Base-by-base conservation (phyloP, 2,888 invertebrate genomes). In the Drymonia ruficornis region DNA sequence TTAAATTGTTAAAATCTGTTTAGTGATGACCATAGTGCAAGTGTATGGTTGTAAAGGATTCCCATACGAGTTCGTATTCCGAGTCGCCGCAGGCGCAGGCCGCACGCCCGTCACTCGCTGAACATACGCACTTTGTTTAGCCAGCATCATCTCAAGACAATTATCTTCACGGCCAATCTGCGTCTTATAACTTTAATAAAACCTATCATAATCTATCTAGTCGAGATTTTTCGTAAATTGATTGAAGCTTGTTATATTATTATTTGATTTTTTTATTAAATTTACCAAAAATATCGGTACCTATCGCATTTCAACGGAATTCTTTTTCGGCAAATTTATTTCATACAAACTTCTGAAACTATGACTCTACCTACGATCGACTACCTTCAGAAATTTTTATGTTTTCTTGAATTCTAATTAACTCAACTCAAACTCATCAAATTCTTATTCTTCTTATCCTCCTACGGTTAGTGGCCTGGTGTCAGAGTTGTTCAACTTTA, bases 91-190 rank as follows among this genome's bases (percentile, higher is more conserved):
- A 70, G 86, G 84, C 83, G 60, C 66, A 55, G 59, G 55, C 57
- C 73, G 65, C 70, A 67, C 78, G 80, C 81, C 83, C 82, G 83
- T 87, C 87, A 87, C 78, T 80, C 81, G 66, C 74, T 72, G 69
- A 82, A 73, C 81, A 70, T 78, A 80, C 78, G 84, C 70, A 72
- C 84, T 89, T 89, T 87, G 87, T 89, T 89, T 88, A 83, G 85
- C 85, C 77, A 83, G 79, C 74, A 80, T 78, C 82, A 78, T 76
- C 78, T 74, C 74, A 61, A 83, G 75, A 83, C 86, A 88, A 91
- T 91, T 88, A 90, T 86, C 86, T 85, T 78, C 78, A 78, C 78
- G 60, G 74, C 78, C 83, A 83, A 87, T 88, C 81, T 83, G 76
- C 78, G 78, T 84, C 79, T 84, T 72, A 70, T 63, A 74, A 70